phyloP scores from a whole-genome alignment of 2,888 invertebrate species.

The Lasioglossum lativentre region DNA sequence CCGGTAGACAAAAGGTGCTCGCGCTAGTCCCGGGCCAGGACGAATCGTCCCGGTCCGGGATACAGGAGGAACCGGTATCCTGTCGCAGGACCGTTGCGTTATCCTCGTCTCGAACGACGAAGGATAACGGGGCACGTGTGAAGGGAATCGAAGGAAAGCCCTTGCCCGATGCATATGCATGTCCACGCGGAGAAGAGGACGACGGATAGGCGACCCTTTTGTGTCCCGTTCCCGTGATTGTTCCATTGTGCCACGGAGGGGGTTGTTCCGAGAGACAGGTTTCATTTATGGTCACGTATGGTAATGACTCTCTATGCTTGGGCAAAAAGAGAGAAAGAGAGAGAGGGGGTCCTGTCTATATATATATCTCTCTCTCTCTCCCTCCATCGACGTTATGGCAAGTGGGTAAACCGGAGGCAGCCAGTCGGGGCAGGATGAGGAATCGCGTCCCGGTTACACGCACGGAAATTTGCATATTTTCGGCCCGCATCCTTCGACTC shows the following conservation, averaged over 20 bases:
- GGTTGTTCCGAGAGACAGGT: constrained; percentile 80
- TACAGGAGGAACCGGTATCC: constrained; percentile 83
- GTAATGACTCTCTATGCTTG: constrained; percentile 71
- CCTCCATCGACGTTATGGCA: constrained; percentile 53
- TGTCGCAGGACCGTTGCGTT: constrained; percentile 82
- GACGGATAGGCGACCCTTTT: constrained; percentile 54
- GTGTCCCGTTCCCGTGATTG: constrained; percentile 66
- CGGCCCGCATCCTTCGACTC: constrained; percentile 79
- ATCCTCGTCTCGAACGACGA: constrained; percentile 54
- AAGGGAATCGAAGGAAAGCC: constrained; percentile 64
- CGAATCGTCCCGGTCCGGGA: constrained; percentile 80
- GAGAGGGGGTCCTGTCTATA: constrained; percentile 22
- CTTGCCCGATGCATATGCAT: constrained; percentile 63
- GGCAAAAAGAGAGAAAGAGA: neutral
- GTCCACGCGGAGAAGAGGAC: constrained; percentile 43
- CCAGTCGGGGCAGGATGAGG: constrained; percentile 66
- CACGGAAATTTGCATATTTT: constrained; percentile 82
- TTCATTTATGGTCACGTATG: constrained; percentile 81
- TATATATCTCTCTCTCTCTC: constrained; percentile 24
- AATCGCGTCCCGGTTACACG: constrained; percentile 70
- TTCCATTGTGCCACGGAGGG: constrained; percentile 70
- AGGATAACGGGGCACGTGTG: constrained; percentile 66
- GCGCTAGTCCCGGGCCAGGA: constrained; percentile 65
- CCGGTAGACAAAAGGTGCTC: constrained; percentile 71
- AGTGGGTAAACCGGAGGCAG: constrained; percentile 70